A percentile compares a stretch with the other conserved stretches of the same genome.
Conservation (phyloP, 2,113 vertebrate genomes). For the Diadophis punctatus region DNA sequence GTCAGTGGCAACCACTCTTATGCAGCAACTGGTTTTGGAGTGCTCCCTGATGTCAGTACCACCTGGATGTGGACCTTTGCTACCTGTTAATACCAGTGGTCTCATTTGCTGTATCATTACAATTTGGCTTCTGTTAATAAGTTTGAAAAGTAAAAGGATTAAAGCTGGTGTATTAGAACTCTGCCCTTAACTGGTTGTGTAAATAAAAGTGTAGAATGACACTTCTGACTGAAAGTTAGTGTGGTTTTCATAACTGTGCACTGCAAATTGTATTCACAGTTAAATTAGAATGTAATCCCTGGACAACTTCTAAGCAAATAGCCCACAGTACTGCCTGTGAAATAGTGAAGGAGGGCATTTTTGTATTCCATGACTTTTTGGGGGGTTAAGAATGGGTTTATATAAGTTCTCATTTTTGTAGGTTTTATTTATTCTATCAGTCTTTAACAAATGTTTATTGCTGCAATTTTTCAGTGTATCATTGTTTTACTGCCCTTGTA, state of each 20-base stretch:
- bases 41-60: conserved; percentile 82
- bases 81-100: conserved; percentile 89
- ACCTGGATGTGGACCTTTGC: conserved; percentile 82
- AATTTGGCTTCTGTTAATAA: conserved; percentile 86
- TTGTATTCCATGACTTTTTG: conserved; percentile 76
- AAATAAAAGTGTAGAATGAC: conserved; percentile 79
- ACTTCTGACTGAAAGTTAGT: conserved; percentile 80
- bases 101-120: conserved; percentile 87
- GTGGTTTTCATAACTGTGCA: conserved; percentile 80
- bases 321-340: conserved; percentile 78
- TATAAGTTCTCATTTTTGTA: conserved; percentile 84
- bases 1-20: conserved; percentile 85
- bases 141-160: conserved; percentile 80
- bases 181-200: conserved; percentile 80
- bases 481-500: conserved; percentile 88
- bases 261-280: conserved; percentile 76
- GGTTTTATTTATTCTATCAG: conserved; percentile 84
- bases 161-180: conserved; percentile 80
- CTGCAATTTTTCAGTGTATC: conserved; percentile 77
- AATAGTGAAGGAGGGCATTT: conserved; percentile 76
- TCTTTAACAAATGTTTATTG: conserved; percentile 86
- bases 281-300: conserved; percentile 78
- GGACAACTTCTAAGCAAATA: conserved; percentile 77
- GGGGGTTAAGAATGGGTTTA: conserved; percentile 80
- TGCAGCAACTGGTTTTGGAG: conserved; percentile 85